Conservation (phyloP, 2,797 vertebrate genomes). For the Sciaenops ocellatus region DNA sequence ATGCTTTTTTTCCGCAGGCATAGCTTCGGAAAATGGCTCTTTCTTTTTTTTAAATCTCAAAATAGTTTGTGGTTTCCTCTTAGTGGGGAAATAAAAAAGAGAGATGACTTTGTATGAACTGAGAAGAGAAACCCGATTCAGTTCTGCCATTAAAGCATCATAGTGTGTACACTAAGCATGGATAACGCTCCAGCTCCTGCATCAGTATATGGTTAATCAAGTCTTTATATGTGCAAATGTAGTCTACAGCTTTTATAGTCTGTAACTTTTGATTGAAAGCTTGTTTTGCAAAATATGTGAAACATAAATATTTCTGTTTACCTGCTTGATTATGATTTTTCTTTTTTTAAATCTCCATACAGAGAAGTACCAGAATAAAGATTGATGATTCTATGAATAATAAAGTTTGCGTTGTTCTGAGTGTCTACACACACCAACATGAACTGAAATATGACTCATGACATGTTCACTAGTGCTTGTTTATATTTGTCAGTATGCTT, state of each 20-base stretch:
- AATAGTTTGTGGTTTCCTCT: conserved; percentile 17
- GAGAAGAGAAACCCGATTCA: conserved; percentile 22
- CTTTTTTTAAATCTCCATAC: conserved; percentile 42
- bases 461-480: not conserved
- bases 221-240: conserved; percentile 45
- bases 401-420: conserved; percentile 7
- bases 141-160: conserved; percentile 50
- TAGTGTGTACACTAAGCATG: conserved; percentile 51
- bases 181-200: conserved; percentile 38
- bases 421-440: not conserved
- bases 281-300: conserved; percentile 38
- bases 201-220: conserved; percentile 38
- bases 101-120: conserved; percentile 14
- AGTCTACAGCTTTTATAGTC: conserved; percentile 38
- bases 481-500: not conserved
- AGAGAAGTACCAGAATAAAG: conserved; percentile 66
- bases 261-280: conserved; percentile 45
- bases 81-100: conserved; percentile 14
- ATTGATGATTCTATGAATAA: conserved; percentile 47
- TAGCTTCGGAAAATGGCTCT: conserved; percentile 6
- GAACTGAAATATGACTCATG: not conserved
- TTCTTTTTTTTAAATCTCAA: not conserved
- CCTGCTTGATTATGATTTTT: conserved; percentile 53
- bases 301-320: conserved; percentile 56
- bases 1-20: conserved; percentile 18